A percentile compares a stretch with the other conserved stretches of the same genome.
phyloP scores from a whole-genome alignment of 2,113 vertebrate genomes.

The human region GRCh38 chr1:45035501-45036000 shows the following conservation, averaged over 20 bases:
- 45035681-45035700: conserved; percentile 97
- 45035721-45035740: conserved; percentile 96
- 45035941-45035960: conserved; percentile 41
- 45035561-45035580: background rate
- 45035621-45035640: background rate
- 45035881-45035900: background rate
- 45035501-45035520: background rate
- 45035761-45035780: conserved; percentile 98
- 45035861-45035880: background rate
- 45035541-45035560: background rate
- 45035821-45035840: conserved; percentile 85
- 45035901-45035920: background rate
- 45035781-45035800: conserved; percentile 98
- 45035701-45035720: conserved; percentile 96
- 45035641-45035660: conserved; percentile 13
- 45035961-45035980: background rate
- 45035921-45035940: conserved; percentile 15
- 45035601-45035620: conserved; percentile 7
- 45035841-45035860: conserved; percentile 52
- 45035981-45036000: background rate
- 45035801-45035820: conserved; percentile 97
- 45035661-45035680: conserved; percentile 11
- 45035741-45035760: conserved; percentile 98
- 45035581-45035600: background rate
- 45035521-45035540: conserved; percentile 42